phyloP scores from a whole-genome alignment of 2,888 invertebrate species.

The Formica aserva region DNA sequence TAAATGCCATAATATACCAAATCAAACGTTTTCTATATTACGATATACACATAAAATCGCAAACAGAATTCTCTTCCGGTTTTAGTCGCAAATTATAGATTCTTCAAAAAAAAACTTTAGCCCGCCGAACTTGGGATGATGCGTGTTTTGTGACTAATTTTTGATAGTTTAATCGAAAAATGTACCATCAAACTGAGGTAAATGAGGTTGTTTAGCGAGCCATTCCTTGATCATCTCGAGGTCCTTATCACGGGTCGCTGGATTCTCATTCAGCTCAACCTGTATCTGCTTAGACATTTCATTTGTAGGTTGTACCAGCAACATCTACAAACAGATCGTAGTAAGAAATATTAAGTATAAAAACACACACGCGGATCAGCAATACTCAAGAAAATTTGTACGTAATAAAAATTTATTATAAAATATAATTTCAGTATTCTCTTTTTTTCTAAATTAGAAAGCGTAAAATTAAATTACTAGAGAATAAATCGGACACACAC shows the following conservation, averaged over 20 bases:
- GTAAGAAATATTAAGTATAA: neutral
- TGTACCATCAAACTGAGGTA: slow-evolving; percentile 86
- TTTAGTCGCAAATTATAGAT: neutral
- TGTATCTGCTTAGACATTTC: slow-evolving; percentile 90
- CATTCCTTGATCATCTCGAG: slow-evolving; percentile 89
- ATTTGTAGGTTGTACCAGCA: slow-evolving; percentile 89
- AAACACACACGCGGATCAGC: neutral
- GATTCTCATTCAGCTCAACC: slow-evolving; percentile 90
- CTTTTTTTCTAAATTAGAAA: slow-evolving; percentile 9
- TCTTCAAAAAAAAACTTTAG: neutral
- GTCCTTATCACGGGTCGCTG: slow-evolving; percentile 87
- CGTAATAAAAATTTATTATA: neutral
- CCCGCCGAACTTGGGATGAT: neutral
- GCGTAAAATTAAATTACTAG: slow-evolving; percentile 5
- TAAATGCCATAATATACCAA: neutral
- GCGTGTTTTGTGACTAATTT: neutral
- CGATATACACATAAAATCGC: neutral
- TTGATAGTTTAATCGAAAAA: neutral
- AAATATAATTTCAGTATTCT: neutral
- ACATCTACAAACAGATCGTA: slow-evolving; percentile 84
- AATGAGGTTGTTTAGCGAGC: slow-evolving; percentile 89
- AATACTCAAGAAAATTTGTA: neutral
- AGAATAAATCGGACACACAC: slow-evolving; percentile 13
- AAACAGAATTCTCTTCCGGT: neutral
- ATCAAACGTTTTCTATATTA: neutral